These are phyloP conservation scores for Dasypolia templi DNA, from an alignment of 2,888 invertebrate species.

Conservation along the genomic window DNA sequence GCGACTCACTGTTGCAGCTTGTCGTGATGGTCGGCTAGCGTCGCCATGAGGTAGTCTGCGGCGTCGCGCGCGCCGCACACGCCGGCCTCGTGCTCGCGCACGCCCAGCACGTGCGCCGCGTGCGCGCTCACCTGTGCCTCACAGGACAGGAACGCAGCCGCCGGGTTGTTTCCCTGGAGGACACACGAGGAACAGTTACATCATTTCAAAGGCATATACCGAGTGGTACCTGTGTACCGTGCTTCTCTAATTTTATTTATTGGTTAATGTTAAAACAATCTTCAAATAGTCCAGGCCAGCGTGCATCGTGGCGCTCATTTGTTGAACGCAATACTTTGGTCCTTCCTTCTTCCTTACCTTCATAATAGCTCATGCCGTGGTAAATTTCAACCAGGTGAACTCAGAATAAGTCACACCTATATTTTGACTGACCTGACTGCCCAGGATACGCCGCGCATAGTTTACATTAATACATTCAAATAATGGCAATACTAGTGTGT, in stretches of 20 bases:
- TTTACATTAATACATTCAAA: neutral
- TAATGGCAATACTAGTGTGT: neutral
- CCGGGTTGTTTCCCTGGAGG: constrained; percentile 76
- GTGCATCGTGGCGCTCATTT: too few relatives aligned
- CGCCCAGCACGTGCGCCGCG: constrained; percentile 51
- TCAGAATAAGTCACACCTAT: too few relatives aligned
- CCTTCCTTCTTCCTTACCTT: too few relatives aligned
- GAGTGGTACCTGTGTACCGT: neutral
- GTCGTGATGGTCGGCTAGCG: constrained; percentile 71
- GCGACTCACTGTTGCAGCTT: constrained; percentile 73
- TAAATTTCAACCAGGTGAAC: too few relatives aligned
- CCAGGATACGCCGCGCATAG: too few relatives aligned
- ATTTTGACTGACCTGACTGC: too few relatives aligned
- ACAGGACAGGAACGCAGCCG: constrained; percentile 71
- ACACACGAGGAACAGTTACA: neutral
- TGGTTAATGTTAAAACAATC: neutral
- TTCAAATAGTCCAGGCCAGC: neutral
- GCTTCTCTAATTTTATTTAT: neutral
- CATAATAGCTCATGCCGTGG: too few relatives aligned
- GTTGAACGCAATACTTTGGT: too few relatives aligned
- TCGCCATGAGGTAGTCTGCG: constrained; percentile 56
- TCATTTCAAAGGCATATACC: neutral
- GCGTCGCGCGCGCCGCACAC: constrained; percentile 59
- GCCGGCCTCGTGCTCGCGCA: constrained; percentile 37
- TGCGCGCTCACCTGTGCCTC: constrained; percentile 68